Percentiles rank a stretch among this genome's conserved stretches.
phyloP scores from a whole-genome alignment of 2,797 vertebrate genomes.

The Paramormyrops hopkinsi region DNA sequence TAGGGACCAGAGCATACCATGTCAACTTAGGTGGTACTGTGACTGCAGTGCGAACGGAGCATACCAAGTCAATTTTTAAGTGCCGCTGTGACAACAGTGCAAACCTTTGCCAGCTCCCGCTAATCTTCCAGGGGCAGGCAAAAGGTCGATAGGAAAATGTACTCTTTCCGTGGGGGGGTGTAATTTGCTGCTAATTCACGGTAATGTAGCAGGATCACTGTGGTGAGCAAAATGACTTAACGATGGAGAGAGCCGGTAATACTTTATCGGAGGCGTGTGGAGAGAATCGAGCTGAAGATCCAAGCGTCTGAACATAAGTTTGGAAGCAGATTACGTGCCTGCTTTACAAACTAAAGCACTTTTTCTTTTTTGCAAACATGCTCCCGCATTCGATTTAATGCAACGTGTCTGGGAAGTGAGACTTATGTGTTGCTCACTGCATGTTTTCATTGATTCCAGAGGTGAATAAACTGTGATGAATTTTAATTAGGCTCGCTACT shows the following conservation, averaged over 20 bases:
- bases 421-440: not conserved
- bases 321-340: not conserved
- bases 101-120: not conserved
- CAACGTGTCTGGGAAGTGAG: not conserved
- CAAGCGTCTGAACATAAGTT: not conserved
- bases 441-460: not conserved
- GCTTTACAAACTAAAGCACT: not conserved
- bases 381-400: not conserved
- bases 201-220: not conserved
- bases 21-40: not conserved
- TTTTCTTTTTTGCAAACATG: not conserved
- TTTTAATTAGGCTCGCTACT: constrained; percentile 4
- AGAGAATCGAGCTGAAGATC: not conserved
- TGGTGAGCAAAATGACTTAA: not conserved
- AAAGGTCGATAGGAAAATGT: not conserved
- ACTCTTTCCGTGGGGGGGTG: not conserved
- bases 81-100: not conserved
- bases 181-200: constrained; percentile 4
- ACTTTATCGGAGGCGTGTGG: not conserved
- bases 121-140: constrained; percentile 18
- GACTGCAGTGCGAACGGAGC: not conserved
- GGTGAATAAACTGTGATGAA: constrained; percentile 1
- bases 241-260: not conserved
- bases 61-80: not conserved
- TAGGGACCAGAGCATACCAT: not conserved